Base-by-base conservation (phyloP, 2,888 invertebrate genomes). In the Rhopalosiphum nymphaeae region DNA sequence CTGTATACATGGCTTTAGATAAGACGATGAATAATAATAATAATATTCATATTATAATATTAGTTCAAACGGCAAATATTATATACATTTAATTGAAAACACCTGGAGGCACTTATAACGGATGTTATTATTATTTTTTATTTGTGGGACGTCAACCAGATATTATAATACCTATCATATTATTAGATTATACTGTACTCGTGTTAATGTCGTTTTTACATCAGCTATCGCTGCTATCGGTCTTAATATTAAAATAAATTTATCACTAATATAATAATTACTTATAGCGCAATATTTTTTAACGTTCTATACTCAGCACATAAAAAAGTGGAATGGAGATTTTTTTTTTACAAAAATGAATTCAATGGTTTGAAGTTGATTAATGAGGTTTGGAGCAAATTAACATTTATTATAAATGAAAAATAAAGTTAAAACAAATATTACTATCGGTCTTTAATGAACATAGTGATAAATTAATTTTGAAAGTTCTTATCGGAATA, bases 321-420 rank as follows among this genome's bases (percentile, higher is more conserved):
- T 42, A 42, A 57, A 49, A 88, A 36, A 78, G 21, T 7, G 21
- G 78, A 78, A 36, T 7, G 36, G 78, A 78, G 78, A 61, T 46
- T 46, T 86, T 86, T 86, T 46, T 46, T 46, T 29, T 44, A 89
- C n/a, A 78, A 91, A 91, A 78, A 78, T 78, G 25, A 91, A 91
- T 91, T 91, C 78, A 53, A 78, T 49, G 36, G 78, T 91, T 91
- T 91, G 91, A 91, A 86, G 91, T 86, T 91, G 91, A 91, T 91
- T 91, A 86, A 91, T 86, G 91, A 91, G 86, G 44, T 86, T 13
- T 3, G 7, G n/a, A n/a, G 86, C 10, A 91, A 91, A 91, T 91
- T 86, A 91, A 85, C 91, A 86, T 91, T 57, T 42, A 84, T 91
- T 49, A 36, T 84, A 57, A 57, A 57, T 36, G 85, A 86, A 57